A percentile compares a stretch with the other conserved stretches of the same genome.
Evolutionary conservation across 2,113 vertebrate species (phyloP).

Genomic region (Motacilla alba): DNA sequence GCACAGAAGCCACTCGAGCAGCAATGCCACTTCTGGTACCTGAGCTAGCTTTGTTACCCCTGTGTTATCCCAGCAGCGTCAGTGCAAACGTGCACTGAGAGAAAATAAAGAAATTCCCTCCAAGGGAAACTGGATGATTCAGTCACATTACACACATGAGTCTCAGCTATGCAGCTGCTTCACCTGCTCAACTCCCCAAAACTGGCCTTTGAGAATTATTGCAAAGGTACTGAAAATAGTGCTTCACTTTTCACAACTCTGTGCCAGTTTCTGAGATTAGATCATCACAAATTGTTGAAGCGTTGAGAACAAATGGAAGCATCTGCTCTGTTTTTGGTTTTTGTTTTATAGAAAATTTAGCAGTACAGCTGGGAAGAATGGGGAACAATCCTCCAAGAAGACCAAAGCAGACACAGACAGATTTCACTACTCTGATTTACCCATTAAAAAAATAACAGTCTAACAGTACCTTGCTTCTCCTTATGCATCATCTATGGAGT

Average conservation of each 20-base stretch:
- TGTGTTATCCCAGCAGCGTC: not conserved
- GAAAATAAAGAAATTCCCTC: not conserved
- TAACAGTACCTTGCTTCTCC: slow-evolving; percentile 14
- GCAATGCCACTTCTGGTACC: slow-evolving; percentile 35
- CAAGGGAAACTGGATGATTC: not conserved
- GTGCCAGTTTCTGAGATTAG: not conserved
- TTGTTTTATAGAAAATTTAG: not conserved
- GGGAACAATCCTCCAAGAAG: not conserved
- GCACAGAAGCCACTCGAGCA: not conserved
- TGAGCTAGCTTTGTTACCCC: not conserved
- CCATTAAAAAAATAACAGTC: not conserved
- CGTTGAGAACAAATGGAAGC: not conserved
- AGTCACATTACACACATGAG: not conserved
- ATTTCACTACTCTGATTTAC: not conserved
- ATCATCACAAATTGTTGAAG: not conserved
- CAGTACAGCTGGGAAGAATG: not conserved
- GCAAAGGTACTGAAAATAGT: not conserved
- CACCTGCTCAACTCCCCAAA: not conserved
- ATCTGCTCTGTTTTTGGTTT: not conserved
- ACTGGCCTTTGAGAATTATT: not conserved
- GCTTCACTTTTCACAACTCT: not conserved
- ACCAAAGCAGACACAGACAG: not conserved
- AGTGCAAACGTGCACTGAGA: not conserved
- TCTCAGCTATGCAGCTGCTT: not conserved
- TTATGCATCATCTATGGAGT: not conserved